Evolutionary conservation across 1,140 invertebrate species (phyloP).

Genomic region (Octopus sinensis): DNA sequence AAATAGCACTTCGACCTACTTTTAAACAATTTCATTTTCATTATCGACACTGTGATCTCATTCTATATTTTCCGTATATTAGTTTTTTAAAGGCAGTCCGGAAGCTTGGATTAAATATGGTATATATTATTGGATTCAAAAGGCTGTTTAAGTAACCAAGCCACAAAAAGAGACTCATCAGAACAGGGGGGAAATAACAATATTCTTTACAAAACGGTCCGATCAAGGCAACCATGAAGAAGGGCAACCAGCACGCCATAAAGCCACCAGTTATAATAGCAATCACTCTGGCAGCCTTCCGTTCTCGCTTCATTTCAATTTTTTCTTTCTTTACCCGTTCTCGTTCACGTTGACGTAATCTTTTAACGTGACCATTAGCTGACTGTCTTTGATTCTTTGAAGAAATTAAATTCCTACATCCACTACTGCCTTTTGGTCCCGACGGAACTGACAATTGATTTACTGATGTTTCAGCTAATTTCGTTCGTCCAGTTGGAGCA

Average conservation of each 20-base stretch:
- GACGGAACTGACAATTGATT: background rate
- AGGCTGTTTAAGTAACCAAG: constrained; percentile 56
- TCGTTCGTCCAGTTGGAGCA: background rate
- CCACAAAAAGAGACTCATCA: constrained; percentile 55
- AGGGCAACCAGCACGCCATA: constrained; percentile 57
- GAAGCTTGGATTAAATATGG: constrained; percentile 58
- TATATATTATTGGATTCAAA: constrained; percentile 57
- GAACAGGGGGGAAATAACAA: constrained; percentile 47
- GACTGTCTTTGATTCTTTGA: constrained; percentile 23
- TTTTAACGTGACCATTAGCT: constrained; percentile 37
- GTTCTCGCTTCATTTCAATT: constrained; percentile 58
- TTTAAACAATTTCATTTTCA: background rate
- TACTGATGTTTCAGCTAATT: background rate
- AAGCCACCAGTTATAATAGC: constrained; percentile 59
- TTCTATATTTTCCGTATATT: constrained; percentile 28
- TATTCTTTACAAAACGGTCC: constrained; percentile 41
- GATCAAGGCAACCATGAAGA: constrained; percentile 54
- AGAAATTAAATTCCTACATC: constrained; percentile 16
- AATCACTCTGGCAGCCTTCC: constrained; percentile 59
- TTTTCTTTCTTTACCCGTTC: constrained; percentile 50
- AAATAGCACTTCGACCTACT: background rate
- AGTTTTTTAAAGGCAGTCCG: constrained; percentile 51
- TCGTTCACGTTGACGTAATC: constrained; percentile 34
- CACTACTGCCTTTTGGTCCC: constrained; percentile 30
- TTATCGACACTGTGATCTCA: background rate